Percentiles rank a stretch among this genome's conserved stretches.
Evolutionary conservation across 2,888 invertebrate species (phyloP).

Genomic region (Bugula neritina): DNA sequence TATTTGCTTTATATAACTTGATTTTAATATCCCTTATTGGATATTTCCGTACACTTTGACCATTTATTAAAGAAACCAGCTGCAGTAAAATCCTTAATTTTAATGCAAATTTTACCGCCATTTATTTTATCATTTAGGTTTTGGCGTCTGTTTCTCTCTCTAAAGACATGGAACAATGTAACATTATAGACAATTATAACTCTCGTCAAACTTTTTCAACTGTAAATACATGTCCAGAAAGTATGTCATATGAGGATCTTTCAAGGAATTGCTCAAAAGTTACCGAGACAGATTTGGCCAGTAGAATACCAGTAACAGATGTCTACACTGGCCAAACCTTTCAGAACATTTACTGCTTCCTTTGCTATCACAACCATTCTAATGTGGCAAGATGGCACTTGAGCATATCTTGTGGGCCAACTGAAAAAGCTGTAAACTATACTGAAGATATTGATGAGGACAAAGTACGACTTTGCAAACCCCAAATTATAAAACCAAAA

Average conservation of each 20-base stretch:
- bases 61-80: too few species aligned
- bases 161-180: neutral
- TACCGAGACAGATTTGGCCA: neutral
- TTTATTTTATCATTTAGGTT: neutral
- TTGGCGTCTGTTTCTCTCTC: neutral
- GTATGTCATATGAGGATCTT: neutral
- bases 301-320: conserved; percentile 14
- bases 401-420: neutral
- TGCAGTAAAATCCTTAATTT: too few species aligned
- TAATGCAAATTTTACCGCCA: too few species aligned
- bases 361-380: neutral
- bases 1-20: too few species aligned
- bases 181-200: neutral
- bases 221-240: neutral
- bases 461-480: too few species aligned
- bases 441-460: too few species aligned
- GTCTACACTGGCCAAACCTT: neutral
- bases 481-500: neutral
- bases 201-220: neutral
- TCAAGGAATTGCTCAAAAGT: neutral
- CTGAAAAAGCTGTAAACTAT: too few species aligned
- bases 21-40: too few species aligned
- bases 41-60: too few species aligned
- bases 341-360: neutral
- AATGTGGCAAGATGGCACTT: neutral